Evolutionary conservation across 2,888 invertebrate genomes (phyloP), one percentile per base, ranked within the genome.

Genomic region (Lymantria monacha): DNA sequence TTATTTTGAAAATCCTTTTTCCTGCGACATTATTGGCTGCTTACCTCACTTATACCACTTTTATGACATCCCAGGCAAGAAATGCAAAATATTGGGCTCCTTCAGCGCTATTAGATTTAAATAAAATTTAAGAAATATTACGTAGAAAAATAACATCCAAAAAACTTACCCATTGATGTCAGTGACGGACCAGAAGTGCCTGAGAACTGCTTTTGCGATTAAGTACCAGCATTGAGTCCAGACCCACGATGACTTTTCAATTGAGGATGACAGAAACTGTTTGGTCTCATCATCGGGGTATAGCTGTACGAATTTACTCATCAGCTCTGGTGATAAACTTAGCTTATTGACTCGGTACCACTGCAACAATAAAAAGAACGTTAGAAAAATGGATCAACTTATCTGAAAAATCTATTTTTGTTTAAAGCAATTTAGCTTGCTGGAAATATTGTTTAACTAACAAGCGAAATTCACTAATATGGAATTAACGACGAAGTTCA

Each of bases 141-240:
- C 3, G 0, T 22, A 30, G 9, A 9, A 36, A 13, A n/a, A n/a
- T n/a, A n/a, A n/a, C n/a, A n/a, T 9, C 31, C 9, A 9, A 12
- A 9, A 1, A 30, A 93, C 94, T 94, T 85, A 97, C 94, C 98
- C 98, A 89, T 99, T 99, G 62, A 98, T 96, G 67, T 98, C 97
- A 1, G 99, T 99, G 80, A 96, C 95, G 31, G 97, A 96, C 95
- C 98, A 96, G 90, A 99, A 97, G 87, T 95, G 94, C 60, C 95
- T 94, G 14, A 99, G 93, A 40, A 98, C 87, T n/a, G 96, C 93
- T 70, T 96, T 95, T 12, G 96, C 96, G 37, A 99, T 70, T 37
- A 96, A 94, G 86, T 98, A 97, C 95, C 97, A 97, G 57, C 98
- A 92, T 85, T 99, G 98, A 30, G 96, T 94, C 87, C 97, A 94